Base-by-base conservation (phyloP, 2,797 vertebrate genomes). In the Prionace glauca region DNA sequence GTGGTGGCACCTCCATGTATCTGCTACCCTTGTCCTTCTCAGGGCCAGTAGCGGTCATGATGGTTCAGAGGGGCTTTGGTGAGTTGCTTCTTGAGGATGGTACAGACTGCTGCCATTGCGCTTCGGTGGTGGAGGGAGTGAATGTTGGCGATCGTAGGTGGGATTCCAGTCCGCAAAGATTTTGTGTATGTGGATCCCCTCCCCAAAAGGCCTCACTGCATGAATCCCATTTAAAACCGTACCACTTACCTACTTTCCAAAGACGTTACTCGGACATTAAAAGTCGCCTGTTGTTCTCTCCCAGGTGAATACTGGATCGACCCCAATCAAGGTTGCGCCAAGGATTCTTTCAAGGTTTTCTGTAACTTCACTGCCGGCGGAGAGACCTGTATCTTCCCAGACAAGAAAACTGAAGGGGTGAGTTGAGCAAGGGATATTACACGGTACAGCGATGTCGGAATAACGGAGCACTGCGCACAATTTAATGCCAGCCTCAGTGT, bases 281-380 rank as follows among this genome's bases (percentile, higher is more conserved):
- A 56, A 32, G 12, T 1, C 3, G 7, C 69, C 36, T 0, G 0
- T 36, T 92, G n/a, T 41, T 92, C 90, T 2, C 87, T 56, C 56
- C 72, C 96, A 98, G 98, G 98, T 96, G 98, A 98, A 95, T 98
- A 98, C 96, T 98, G 98, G 98, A 98, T 98, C 20, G 98, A 98
- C 96, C 98, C 98, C 62, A 98, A 98, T 96, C 98, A 98, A 97
- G 98, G 98, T 96, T 98, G 98, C 96, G 96, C 97, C 95, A 97
- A 98, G 95, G 98, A 98, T 96, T 97, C 98, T 84, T 98, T 98
- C 97, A 98, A 97, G 96, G 98, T 98, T 96, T 98, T 97, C 97
- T 98, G 98, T 96, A 98, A 98, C 79, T 98, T 98, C 96, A 98
- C 97, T 3, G 97, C 97, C 0, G 98, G 97, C 71, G 98, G 97